Percentiles rank a stretch among this genome's conserved stretches.
phyloP scores from a whole-genome alignment of 64 coral and sea anemone species.

The Platygyra sinensis region DNA sequence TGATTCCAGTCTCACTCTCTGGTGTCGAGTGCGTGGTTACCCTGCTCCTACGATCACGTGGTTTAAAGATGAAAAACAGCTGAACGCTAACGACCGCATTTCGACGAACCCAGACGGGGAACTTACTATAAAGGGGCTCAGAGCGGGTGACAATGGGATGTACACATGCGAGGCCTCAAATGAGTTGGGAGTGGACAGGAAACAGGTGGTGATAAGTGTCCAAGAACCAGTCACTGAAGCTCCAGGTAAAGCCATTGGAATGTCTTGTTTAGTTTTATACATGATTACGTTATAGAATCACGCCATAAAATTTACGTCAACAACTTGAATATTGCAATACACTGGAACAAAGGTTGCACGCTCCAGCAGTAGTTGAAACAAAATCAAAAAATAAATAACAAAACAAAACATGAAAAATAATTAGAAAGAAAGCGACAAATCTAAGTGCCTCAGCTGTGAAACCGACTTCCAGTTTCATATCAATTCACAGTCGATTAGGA shows the following conservation, averaged over 20 bases:
- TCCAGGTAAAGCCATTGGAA: not conserved
- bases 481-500: no score
- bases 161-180: conserved; percentile 39
- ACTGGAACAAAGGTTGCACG: no score
- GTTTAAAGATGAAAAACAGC: conserved; percentile 1
- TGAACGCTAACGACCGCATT: not conserved
- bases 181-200: conserved; percentile 5
- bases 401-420: no score
- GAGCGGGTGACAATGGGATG: not conserved
- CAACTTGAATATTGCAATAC: no score
- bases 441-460: no score
- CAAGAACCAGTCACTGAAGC: not conserved
- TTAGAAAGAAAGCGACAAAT: no score
- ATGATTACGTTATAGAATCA: no score
- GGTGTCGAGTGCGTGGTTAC: conserved; percentile 34
- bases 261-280: no score
- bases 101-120: not conserved
- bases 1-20: conserved; percentile 35
- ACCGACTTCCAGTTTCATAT: no score
- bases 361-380: no score
- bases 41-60: conserved; percentile 39
- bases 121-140: conserved; percentile 4
- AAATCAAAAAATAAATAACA: no score
- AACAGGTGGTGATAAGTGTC: conserved; percentile 2
- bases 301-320: no score